Conservation (phyloP, 2,797 vertebrate genomes). For the Tarsius wallacei region DNA sequence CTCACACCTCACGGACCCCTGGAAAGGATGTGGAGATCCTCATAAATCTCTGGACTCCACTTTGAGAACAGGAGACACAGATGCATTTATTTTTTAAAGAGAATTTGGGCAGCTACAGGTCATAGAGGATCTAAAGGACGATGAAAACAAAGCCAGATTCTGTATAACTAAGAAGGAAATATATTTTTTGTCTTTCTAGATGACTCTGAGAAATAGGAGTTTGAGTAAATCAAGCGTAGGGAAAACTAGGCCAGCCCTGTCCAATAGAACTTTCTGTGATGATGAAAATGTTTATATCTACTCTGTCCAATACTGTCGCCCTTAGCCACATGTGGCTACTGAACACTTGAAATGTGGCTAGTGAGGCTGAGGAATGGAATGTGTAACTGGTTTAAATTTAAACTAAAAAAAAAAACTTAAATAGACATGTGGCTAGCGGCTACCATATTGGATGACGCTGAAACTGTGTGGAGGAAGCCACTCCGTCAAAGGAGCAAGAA, state of each 20-base stretch:
- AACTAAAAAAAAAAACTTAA: not conserved
- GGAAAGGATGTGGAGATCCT: not conserved
- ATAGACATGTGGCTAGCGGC: not conserved
- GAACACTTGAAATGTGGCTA: not conserved
- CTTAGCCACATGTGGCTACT: not conserved
- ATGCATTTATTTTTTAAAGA: slow-evolving; percentile 68
- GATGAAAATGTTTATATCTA: not conserved
- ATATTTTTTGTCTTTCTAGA: slow-evolving; percentile 36
- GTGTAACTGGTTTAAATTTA: slow-evolving; percentile 63
- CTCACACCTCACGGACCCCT: not conserved
- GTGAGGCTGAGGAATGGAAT: not conserved
- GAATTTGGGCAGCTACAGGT: slow-evolving; percentile 40
- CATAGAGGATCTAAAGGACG: slow-evolving; percentile 39
- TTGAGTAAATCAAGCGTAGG: slow-evolving; percentile 25
- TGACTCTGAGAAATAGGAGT: slow-evolving; percentile 51
- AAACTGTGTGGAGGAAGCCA: slow-evolving; percentile 21
- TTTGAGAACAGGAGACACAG: slow-evolving; percentile 30
- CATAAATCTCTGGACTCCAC: not conserved
- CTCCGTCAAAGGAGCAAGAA: slow-evolving; percentile 20
- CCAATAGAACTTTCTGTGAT: not conserved
- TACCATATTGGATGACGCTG: not conserved
- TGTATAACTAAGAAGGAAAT: slow-evolving; percentile 34
- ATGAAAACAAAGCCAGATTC: slow-evolving; percentile 45
- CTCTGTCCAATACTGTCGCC: not conserved
- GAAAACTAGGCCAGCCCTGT: not conserved